Base-by-base conservation (phyloP, 2,113 vertebrate species). In the Rhegmatorhina hoffmannsi region DNA sequence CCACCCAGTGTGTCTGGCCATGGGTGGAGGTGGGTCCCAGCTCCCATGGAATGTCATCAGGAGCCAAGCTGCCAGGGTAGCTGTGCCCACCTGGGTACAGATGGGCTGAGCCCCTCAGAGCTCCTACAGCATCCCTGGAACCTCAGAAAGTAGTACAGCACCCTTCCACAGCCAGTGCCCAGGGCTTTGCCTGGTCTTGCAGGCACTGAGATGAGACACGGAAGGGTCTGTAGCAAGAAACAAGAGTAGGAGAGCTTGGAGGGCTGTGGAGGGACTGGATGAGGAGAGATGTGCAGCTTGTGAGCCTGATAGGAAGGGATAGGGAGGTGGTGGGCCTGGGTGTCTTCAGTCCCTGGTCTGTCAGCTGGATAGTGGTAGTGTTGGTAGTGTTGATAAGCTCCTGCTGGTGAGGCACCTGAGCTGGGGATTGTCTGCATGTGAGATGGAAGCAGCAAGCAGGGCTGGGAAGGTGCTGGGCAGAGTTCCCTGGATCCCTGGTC, bases 391-490 rank as follows among this genome's bases (percentile, higher is more conserved):
- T 8, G 6, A 5, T 38, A 13, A 74, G 38, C 40, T 52, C n/a
- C 47, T 47, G 43, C 15, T 34, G 4, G 0, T 0, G 38, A n/a
- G 78, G 38, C 17, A 4, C 0, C 0, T 3, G 56, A 13, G 43
- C 24, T 24, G 20, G 29, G 38, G 58, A 7, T 67, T 28, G 4
- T 8, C 59, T 13, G 16, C 5, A 1, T 1, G 2, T 8, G 75
- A 13, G 38, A 4, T 5, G 44, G 38, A 83, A 49, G 76, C 38
- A 40, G 43, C 15, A 8, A 4, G 13, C 3, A 10, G 67, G 62
- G 66, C 49, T 82, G 82, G 36, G 56, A 70, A 8, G 66, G 38
- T 2, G 1, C 8, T 15, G 56, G 44, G 66, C 9, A 0, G 16
- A 46, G 55, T 34, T 69, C 70, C 44, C 25, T 9, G 36, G 33